Evolutionary conservation across 2,888 invertebrate genomes (phyloP).

Genomic region (Aleiodes testaceus): DNA sequence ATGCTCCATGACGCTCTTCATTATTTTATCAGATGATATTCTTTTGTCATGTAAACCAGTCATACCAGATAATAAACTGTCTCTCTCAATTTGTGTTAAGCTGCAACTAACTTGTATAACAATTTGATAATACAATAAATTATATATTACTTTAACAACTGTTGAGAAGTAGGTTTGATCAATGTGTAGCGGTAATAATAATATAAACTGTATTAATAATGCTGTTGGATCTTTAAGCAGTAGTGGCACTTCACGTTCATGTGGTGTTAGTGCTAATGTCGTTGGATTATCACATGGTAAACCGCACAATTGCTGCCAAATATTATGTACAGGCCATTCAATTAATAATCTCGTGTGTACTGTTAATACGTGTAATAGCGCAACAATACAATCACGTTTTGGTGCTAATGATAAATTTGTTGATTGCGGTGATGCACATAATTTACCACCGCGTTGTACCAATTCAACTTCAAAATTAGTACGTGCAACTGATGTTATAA

Average conservation of each 20-base stretch:
- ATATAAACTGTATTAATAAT: slow-evolving; percentile 88
- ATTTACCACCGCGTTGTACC: slow-evolving; percentile 89
- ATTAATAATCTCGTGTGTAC: slow-evolving; percentile 86
- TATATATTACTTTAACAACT: slow-evolving; percentile 90
- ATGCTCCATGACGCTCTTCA: slow-evolving; percentile 62
- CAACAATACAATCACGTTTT: slow-evolving; percentile 88
- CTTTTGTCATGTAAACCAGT: slow-evolving; percentile 33
- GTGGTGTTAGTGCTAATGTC: slow-evolving; percentile 69
- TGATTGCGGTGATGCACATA: slow-evolving; percentile 74
- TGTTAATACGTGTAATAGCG: slow-evolving; percentile 89
- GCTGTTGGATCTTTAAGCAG: slow-evolving; percentile 90
- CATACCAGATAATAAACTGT: slow-evolving; percentile 61
- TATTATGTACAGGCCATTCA: slow-evolving; percentile 78
- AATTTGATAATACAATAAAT: slow-evolving; percentile 91
- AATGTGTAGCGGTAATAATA: slow-evolving; percentile 88
- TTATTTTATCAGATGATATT: slow-evolving; percentile 60
- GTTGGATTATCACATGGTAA: slow-evolving; percentile 63
- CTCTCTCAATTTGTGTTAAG: slow-evolving; percentile 79
- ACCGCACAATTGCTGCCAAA: slow-evolving; percentile 77
- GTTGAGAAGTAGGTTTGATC: slow-evolving; percentile 92
- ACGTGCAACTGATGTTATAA: slow-evolving; percentile 90
- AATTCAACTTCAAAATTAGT: slow-evolving; percentile 95
- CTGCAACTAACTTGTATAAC: slow-evolving; percentile 85
- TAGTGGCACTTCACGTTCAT: slow-evolving; percentile 83
- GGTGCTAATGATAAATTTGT: slow-evolving; percentile 78